phyloP scores from a whole-genome alignment of 53 echinoderm and acorn worm species.

The Holothuria scabra region DNA sequence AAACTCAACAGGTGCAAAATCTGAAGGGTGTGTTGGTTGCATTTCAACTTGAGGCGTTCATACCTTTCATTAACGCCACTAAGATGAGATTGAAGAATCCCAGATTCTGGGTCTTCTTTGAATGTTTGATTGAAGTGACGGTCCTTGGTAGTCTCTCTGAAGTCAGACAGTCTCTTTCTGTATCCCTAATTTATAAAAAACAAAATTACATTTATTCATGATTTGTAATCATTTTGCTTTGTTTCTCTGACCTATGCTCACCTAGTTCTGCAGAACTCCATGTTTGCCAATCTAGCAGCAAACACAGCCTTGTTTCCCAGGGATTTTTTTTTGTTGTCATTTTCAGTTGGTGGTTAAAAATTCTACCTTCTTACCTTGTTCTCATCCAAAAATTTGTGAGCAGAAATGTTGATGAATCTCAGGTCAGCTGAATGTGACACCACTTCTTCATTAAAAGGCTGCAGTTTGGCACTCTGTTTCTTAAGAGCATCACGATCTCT shows the following conservation, averaged over 20 bases:
- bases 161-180: slow-evolving; percentile 72
- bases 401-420: slow-evolving; percentile 94
- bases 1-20: slow-evolving; percentile 79
- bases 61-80: slow-evolving; percentile 89
- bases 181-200: slow-evolving; percentile 56
- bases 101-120: slow-evolving; percentile 79
- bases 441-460: slow-evolving; percentile 96
- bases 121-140: slow-evolving; percentile 82
- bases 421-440: slow-evolving; percentile 94
- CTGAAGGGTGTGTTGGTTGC: slow-evolving; percentile 85
- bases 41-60: slow-evolving; percentile 80
- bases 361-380: slow-evolving; percentile 65
- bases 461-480: slow-evolving; percentile 89
- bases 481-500: slow-evolving; percentile 85
- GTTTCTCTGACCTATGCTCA: no score
- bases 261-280: no score
- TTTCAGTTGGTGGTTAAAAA: background rate
- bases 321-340: no score
- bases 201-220: no score
- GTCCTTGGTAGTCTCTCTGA: slow-evolving; percentile 77
- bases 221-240: no score
- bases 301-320: no score
- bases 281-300: no score
- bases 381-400: slow-evolving; percentile 91
- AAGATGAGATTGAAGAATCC: slow-evolving; percentile 79